A percentile compares a stretch with the other conserved stretches of the same genome.
These are phyloP conservation scores for Myiopsitta monachus DNA, from an alignment of 2,113 vertebrate species.

Conservation along the genomic window DNA sequence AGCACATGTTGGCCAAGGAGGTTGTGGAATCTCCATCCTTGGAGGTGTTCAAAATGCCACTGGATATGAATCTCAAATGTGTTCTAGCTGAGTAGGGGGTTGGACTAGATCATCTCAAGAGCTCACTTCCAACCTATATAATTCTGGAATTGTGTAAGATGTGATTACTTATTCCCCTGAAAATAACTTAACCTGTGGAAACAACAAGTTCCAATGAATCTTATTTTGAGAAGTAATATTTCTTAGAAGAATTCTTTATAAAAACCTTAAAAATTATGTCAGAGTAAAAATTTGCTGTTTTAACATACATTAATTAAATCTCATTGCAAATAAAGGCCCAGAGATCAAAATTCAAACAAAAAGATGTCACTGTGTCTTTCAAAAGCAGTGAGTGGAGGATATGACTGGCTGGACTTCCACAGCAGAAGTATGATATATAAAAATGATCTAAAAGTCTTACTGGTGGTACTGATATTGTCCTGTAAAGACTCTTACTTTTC, in stretches of 20 bases:
- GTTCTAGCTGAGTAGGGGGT: not conserved
- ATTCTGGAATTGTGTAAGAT: not conserved
- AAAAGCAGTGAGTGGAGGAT: not conserved
- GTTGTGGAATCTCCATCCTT: not conserved
- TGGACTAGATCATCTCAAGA: not conserved
- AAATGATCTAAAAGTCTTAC: not conserved
- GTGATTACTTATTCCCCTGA: not conserved
- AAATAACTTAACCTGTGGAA: not conserved
- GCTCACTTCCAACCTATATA: not conserved
- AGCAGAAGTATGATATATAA: not conserved
- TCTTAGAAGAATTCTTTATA: not conserved
- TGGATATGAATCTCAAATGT: not conserved
- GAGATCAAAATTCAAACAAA: not conserved
- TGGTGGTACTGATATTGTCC: not conserved
- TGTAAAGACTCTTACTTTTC: not conserved
- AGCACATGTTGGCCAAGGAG: not conserved
- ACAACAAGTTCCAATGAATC: not conserved
- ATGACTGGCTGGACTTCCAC: not conserved
- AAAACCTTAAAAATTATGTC: not conserved
- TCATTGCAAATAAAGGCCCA: not conserved
- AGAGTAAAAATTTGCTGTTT: not conserved
- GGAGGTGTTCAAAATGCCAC: not conserved
- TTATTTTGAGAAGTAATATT: not conserved
- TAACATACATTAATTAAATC: not conserved
- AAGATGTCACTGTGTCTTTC: not conserved